Conservation (phyloP, 2,888 invertebrate genomes). For the Drosophila eohydei region DNA sequence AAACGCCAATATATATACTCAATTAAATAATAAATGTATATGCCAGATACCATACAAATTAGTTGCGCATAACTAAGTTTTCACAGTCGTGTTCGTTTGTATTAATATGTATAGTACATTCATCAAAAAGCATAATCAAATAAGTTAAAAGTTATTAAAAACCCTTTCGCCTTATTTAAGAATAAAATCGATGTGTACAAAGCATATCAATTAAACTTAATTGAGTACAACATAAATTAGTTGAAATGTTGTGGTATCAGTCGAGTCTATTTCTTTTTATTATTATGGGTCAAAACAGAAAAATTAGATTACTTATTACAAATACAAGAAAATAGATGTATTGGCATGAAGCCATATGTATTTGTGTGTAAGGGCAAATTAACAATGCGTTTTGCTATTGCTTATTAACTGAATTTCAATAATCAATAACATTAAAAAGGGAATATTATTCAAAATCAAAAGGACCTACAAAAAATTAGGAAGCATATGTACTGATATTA, state of each 20-base stretch:
- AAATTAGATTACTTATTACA: neutral
- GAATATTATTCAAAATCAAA: no score
- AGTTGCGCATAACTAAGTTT: neutral
- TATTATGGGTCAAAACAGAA: neutral
- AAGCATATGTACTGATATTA: no score
- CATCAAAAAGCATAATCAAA: neutral
- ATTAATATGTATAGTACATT: neutral
- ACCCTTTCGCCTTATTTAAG: neutral
- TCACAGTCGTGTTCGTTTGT: neutral
- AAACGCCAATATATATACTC: neutral
- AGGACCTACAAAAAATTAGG: no score
- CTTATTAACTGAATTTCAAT: no score
- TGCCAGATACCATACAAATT: neutral
- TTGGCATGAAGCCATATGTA: neutral
- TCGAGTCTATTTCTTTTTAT: neutral
- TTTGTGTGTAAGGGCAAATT: neutral
- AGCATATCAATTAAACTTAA: neutral
- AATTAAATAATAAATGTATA: neutral
- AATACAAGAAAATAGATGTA: neutral
- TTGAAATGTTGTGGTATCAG: neutral
- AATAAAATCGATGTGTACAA: slow-evolving; percentile 1
- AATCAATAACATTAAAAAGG: no score
- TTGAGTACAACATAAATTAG: neutral
- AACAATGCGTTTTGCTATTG: no score
- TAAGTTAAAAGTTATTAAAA: neutral